Percentiles rank a stretch among this genome's conserved stretches.
Evolutionary conservation across 2,888 invertebrate species (phyloP).

Genomic region (Synergus gifuensis): DNA sequence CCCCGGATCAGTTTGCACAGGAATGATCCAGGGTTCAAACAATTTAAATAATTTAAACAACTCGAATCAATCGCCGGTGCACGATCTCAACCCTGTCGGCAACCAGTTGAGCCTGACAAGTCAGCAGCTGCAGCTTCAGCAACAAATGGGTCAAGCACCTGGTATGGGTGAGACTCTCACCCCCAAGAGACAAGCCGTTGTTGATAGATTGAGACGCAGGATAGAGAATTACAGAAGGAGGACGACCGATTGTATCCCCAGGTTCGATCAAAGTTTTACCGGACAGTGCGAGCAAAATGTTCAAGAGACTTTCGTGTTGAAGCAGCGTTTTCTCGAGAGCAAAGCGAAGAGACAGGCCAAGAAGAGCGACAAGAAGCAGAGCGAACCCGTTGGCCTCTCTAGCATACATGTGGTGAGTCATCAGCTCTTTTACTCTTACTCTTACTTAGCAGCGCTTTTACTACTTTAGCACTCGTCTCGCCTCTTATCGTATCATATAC

Average conservation of each 20-base stretch:
- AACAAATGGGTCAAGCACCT: constrained; percentile 77
- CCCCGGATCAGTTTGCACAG: constrained; percentile 76
- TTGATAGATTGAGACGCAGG: constrained; percentile 90
- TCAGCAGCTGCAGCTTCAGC: constrained; percentile 73
- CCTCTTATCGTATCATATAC: constrained; percentile 21
- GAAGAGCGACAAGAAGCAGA: constrained; percentile 87
- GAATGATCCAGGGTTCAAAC: constrained; percentile 76
- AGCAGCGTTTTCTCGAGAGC: constrained; percentile 93
- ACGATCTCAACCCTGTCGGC: constrained; percentile 65
- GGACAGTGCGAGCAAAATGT: constrained; percentile 94
- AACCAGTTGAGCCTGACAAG: constrained; percentile 64
- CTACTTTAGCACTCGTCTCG: neutral
- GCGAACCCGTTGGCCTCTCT: constrained; percentile 80
- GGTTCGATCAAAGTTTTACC: constrained; percentile 92
- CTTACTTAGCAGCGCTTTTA: constrained; percentile 14
- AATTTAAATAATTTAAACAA: constrained; percentile 77
- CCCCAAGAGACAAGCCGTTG: constrained; percentile 90
- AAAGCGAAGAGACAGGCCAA: constrained; percentile 92
- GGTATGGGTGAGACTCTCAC: constrained; percentile 84
- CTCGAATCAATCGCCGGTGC: constrained; percentile 72
- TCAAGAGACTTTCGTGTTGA: constrained; percentile 91
- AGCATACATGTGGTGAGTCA: constrained; percentile 76
- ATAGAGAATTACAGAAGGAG: constrained; percentile 92
- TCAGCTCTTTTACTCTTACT: constrained; percentile 1
- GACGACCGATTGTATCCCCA: constrained; percentile 91